Percentiles rank a stretch among this genome's conserved stretches.
These are phyloP conservation scores for Myotis myotis DNA, from an alignment of 2,797 vertebrate genomes.

Conservation along the genomic window DNA sequence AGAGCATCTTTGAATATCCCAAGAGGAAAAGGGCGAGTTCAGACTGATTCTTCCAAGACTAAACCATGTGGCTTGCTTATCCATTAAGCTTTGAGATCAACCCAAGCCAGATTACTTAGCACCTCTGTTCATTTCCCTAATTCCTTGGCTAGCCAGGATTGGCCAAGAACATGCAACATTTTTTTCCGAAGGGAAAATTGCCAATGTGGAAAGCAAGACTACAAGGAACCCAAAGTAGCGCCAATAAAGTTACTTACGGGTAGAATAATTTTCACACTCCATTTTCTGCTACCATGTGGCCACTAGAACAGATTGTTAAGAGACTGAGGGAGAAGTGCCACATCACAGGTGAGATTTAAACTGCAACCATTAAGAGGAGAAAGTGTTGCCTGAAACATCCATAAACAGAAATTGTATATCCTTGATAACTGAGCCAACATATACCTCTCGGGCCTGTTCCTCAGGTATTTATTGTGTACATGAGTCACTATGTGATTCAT, in stretches of 20 bases:
- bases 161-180: neutral
- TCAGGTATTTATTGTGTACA: neutral
- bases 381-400: neutral
- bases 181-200: neutral
- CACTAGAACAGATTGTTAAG: neutral
- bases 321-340: neutral
- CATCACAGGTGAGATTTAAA: neutral
- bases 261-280: neutral
- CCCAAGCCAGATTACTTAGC: neutral
- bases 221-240: neutral
- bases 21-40: neutral
- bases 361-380: neutral
- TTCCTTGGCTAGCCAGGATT: neutral
- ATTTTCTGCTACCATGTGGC: neutral
- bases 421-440: too few species aligned
- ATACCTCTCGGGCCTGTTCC: neutral
- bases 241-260: neutral
- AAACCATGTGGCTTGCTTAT: neutral
- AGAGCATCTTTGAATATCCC: neutral
- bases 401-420: neutral
- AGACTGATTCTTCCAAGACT: neutral
- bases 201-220: neutral
- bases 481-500: neutral
- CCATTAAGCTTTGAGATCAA: neutral
- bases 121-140: neutral